phyloP scores from a whole-genome alignment of 2,888 invertebrate species.

The Polietes domitor region DNA sequence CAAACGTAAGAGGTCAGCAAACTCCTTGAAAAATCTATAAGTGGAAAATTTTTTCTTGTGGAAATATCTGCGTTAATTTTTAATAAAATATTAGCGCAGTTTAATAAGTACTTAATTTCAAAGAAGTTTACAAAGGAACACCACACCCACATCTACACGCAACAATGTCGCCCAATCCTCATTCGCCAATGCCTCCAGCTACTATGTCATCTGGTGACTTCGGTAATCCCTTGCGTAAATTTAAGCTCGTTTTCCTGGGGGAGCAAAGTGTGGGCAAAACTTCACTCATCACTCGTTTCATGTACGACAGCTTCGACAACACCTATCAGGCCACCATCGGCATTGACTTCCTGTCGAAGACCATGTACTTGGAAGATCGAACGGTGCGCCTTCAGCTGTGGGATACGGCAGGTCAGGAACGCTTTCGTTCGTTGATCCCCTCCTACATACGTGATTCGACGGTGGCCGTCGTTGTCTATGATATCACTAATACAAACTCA shows the following conservation, averaged over 20 bases:
- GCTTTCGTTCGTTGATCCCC: slow-evolving; percentile 98
- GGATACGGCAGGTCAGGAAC: slow-evolving; percentile 98
- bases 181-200: slow-evolving; percentile 58
- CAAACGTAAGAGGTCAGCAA: slow-evolving; percentile 64
- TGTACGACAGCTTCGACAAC: slow-evolving; percentile 99
- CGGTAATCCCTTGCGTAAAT: slow-evolving; percentile 99
- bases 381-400: slow-evolving; percentile 98
- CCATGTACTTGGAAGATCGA: slow-evolving; percentile 99
- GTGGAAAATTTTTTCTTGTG: slow-evolving; percentile 1
- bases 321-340: slow-evolving; percentile 99
- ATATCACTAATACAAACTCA: slow-evolving; percentile 99
- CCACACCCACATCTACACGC: no score
- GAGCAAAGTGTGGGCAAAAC: slow-evolving; percentile 99
- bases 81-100: background rate
- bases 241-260: slow-evolving; percentile 99
- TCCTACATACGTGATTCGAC: slow-evolving; percentile 99
- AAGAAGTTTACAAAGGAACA: background rate
- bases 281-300: slow-evolving; percentile 99
- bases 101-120: background rate
- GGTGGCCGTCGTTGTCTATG: slow-evolving; percentile 99
- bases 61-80: background rate
- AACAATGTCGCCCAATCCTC: slow-evolving; percentile 64
- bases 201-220: slow-evolving; percentile 93
- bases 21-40: slow-evolving; percentile 67
- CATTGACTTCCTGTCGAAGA: slow-evolving; percentile 99